Conservation (phyloP, 2,113 vertebrate genomes). For the Pterophyllum scalare region DNA sequence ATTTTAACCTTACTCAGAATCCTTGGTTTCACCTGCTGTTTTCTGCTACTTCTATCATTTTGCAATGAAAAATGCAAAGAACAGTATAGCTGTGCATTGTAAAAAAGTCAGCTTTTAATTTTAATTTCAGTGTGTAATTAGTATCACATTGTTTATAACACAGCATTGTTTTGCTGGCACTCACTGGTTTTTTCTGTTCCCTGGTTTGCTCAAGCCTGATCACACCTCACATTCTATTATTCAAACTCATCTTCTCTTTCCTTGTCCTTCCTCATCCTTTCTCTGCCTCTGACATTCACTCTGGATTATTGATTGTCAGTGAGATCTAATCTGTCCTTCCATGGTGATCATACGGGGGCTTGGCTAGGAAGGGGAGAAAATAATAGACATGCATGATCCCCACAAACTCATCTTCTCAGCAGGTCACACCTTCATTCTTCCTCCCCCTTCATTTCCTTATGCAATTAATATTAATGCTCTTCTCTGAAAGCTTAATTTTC, state of each 20-base stretch:
- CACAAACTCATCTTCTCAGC: slow-evolving; percentile 5
- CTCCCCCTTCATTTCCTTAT: not conserved
- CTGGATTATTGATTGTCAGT: slow-evolving; percentile 61
- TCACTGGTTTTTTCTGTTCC: slow-evolving; percentile 10
- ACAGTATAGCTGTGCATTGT: not conserved
- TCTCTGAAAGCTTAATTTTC: slow-evolving; percentile 16
- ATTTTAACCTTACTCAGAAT: not conserved
- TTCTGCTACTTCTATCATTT: not conserved
- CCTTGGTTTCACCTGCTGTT: not conserved
- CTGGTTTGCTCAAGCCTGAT: slow-evolving; percentile 20
- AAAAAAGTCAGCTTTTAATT: not conserved
- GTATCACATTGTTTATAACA: not conserved
- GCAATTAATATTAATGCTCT: slow-evolving; percentile 37
- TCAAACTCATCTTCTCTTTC: slow-evolving; percentile 16
- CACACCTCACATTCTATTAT: slow-evolving; percentile 31
- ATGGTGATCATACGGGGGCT: slow-evolving; percentile 44
- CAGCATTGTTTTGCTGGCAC: not conserved
- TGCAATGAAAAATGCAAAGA: not conserved
- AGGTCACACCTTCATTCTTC: not conserved
- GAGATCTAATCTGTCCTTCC: slow-evolving; percentile 63
- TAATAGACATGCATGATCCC: slow-evolving; percentile 12
- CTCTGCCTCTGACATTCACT: slow-evolving; percentile 42
- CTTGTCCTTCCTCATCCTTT: slow-evolving; percentile 15
- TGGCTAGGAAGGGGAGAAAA: slow-evolving; percentile 31
- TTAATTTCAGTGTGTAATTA: not conserved